These are phyloP conservation scores for Pogonomyrmex barbatus DNA, from an alignment of 1,140 invertebrate genomes.

Conservation along the genomic window DNA sequence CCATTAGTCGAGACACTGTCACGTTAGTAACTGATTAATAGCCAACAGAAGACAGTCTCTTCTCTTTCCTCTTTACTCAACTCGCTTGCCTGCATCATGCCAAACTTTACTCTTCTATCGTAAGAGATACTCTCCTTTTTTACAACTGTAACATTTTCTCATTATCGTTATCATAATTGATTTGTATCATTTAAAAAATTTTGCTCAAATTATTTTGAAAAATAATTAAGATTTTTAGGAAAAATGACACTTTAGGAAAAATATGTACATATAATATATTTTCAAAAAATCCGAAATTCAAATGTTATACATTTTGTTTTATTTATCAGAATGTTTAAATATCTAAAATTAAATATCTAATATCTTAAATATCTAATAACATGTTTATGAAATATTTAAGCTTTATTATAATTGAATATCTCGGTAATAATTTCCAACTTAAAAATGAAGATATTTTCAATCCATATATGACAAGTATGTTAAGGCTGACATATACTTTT, in stretches of 20 bases:
- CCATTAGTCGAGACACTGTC: constrained; percentile 50
- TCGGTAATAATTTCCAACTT: background rate
- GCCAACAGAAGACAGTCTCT: constrained; percentile 8
- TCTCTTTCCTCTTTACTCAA: background rate
- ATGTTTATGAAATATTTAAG: background rate
- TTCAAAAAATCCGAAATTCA: constrained; percentile 8
- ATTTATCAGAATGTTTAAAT: background rate
- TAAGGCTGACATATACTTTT: background rate
- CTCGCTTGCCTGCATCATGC: background rate
- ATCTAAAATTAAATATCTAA: too few relatives aligned
- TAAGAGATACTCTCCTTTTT: constrained; percentile 15
- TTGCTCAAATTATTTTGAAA: background rate
- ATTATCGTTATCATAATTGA: constrained; percentile 14
- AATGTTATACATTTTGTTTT: background rate
- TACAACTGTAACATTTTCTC: background rate
- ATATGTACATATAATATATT: background rate
- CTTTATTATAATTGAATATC: background rate
- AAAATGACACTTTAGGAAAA: background rate
- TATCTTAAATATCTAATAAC: background rate
- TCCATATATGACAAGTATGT: background rate
- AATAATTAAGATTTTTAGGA: constrained; percentile 8
- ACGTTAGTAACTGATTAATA: constrained; percentile 52
- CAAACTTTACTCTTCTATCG: constrained; percentile 14
- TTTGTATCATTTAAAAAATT: background rate
- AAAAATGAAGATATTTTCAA: background rate